Percentiles rank a stretch among this genome's conserved stretches.
phyloP scores from a whole-genome alignment of 1,140 invertebrate genomes.

The Hyles vespertilio region DNA sequence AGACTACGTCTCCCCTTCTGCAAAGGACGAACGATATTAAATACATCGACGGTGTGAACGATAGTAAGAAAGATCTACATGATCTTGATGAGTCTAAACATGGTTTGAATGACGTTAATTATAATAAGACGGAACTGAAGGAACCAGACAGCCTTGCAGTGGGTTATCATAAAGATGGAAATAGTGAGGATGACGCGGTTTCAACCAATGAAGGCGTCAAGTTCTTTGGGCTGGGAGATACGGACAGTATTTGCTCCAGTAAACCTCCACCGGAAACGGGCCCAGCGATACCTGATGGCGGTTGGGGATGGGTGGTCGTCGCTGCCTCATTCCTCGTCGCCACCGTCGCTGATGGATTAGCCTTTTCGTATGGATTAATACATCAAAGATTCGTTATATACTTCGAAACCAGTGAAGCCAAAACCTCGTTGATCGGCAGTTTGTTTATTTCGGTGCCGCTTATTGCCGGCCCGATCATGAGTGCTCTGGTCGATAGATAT shows the following conservation, averaged over 20 bases:
- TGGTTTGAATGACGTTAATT: conserved; percentile 42
- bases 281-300: conserved; percentile 82
- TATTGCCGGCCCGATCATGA: conserved; percentile 90
- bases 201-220: conserved; percentile 71
- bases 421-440: conserved; percentile 91
- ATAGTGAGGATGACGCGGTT: conserved; percentile 51
- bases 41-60: conserved; percentile 50
- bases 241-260: conserved; percentile 72
- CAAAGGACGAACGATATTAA: conserved; percentile 48
- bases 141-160: conserved; percentile 46
- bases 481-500: conserved; percentile 90
- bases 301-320: conserved; percentile 94
- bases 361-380: conserved; percentile 94
- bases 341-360: conserved; percentile 94
- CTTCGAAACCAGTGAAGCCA: conserved; percentile 86
- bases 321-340: conserved; percentile 89
- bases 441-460: conserved; percentile 93
- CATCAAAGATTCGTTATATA: conserved; percentile 89
- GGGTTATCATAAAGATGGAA: conserved; percentile 49
- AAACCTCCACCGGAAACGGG: conserved; percentile 54
- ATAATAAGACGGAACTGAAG: conserved; percentile 52
- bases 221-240: conserved; percentile 71
- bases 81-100: conserved; percentile 35
- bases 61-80: conserved; percentile 38
- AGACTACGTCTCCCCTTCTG: conserved; percentile 63